phyloP scores from a whole-genome alignment of 2,113 vertebrate genomes.

The Eurystomus gularis region DNA sequence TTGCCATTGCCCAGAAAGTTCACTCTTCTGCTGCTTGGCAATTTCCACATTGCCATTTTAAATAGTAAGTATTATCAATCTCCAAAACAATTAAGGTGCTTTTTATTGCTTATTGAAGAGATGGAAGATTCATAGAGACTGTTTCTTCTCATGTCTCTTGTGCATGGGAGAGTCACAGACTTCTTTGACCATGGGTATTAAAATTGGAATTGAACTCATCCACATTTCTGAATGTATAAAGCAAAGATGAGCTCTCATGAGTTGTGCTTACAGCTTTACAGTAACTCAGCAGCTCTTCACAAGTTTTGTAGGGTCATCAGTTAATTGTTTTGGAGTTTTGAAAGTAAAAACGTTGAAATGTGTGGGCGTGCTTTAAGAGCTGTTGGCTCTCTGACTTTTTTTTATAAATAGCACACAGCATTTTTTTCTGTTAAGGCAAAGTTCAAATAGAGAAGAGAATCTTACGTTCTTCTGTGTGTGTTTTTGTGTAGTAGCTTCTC shows the following conservation, averaged over 20 bases:
- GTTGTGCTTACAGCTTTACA: neutral
- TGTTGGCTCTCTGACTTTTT: neutral
- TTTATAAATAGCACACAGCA: neutral
- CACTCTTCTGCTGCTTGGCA: neutral
- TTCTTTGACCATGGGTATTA: neutral
- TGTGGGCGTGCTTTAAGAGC: neutral
- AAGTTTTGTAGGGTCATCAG: neutral
- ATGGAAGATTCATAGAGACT: neutral
- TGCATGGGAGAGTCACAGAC: neutral
- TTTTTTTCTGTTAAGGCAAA: neutral
- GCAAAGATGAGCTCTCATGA: neutral
- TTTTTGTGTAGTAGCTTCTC: constrained; percentile 7
- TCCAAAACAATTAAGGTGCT: neutral
- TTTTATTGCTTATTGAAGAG: neutral
- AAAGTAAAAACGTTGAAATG: neutral
- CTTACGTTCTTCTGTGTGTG: neutral
- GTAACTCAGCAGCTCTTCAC: neutral
- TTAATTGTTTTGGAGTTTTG: neutral
- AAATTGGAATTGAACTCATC: neutral
- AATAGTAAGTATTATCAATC: neutral
- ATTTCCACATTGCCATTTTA: neutral
- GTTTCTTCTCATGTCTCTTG: neutral
- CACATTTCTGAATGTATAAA: neutral
- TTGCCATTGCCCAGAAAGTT: neutral
- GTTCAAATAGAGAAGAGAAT: neutral